A percentile compares a stretch with the other conserved stretches of the same genome.
phyloP scores from a whole-genome alignment of 2,888 invertebrate genomes.

The Hyalella azteca region DNA sequence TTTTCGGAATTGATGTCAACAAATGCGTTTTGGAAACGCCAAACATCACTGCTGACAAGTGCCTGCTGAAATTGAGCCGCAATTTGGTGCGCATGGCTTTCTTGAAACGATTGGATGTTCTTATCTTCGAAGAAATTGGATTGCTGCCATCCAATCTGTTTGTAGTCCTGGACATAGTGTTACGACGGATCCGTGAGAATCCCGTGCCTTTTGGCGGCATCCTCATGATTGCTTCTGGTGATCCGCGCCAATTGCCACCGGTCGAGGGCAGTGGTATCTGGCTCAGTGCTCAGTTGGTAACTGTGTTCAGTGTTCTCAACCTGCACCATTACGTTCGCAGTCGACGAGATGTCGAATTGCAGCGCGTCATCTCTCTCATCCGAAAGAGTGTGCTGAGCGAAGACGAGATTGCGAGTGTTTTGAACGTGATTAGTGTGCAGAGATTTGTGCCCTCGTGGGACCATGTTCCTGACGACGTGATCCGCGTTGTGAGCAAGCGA shows the following conservation, averaged over 20 bases:
- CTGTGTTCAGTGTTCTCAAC: neutral
- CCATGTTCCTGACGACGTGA: neutral
- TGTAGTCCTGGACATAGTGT: neutral
- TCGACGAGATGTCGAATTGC: neutral
- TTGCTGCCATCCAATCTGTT: neutral
- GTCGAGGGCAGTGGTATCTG: neutral
- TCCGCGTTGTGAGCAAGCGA: neutral
- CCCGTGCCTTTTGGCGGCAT: neutral
- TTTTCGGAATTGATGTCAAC: neutral
- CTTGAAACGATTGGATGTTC: neutral
- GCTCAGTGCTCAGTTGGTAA: neutral
- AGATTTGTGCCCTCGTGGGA: neutral
- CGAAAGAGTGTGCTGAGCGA: neutral
- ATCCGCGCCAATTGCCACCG: neutral
- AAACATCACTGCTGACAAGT: neutral
- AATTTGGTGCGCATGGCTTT: neutral
- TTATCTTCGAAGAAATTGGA: neutral
- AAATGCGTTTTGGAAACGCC: neutral
- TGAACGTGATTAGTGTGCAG: neutral
- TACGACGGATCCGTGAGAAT: neutral
- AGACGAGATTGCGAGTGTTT: neutral
- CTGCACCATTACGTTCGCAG: neutral
- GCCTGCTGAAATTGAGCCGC: neutral
- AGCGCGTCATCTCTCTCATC: neutral
- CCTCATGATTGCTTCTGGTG: neutral